Evolutionary conservation across 2,888 invertebrate species (phyloP), one percentile per base, ranked within the genome.

Genomic region (Aspidapion aeneum): DNA sequence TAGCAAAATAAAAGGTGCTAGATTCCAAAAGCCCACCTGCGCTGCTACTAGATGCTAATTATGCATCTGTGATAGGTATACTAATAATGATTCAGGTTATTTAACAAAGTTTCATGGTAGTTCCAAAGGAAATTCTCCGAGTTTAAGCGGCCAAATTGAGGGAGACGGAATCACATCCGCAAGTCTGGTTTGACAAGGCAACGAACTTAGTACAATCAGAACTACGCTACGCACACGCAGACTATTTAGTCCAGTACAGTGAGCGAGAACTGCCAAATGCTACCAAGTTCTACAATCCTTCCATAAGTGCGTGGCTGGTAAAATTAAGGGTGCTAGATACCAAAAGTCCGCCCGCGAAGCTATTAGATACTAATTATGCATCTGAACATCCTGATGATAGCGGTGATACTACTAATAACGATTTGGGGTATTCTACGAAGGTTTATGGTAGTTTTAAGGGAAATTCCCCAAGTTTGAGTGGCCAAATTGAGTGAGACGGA

Each of bases 341-440:
- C 63, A 68, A 67, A 66, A 66, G 63, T 65, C 68, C 68, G 19
- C 69, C 70, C 18, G 72, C 76, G 57, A 68, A 76, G 50, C 72
- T 74, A 69, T 62, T 77, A 54, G 75, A 77, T 63, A 72, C 77
- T 61, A 73, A 65, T 54, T 63, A 65, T 55, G 54, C 62, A 21
- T 54, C 64, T 62, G 66, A 66, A 58, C 63, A 64, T 58, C 63
- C 63, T 55, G 66, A 68, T 50, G 78, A 79, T 61, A 76, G 72
- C 2, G 74, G 83, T 1, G 87, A 87, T 70, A 78, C 89, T 72
- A 87, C 87, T 0, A 92, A 90, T 75, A 91, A 92, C 69, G 93
- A 94, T 79, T 93, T 93, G 0, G 93, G 93, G 0, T 93, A 93
- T 77, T 91, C 91, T 72, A 92, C 92, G 49, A 89, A 91, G 74